Percentiles rank a stretch among this genome's conserved stretches.
Conservation (phyloP, 2,113 vertebrate genomes). For the Neodon shergylaensis region DNA sequence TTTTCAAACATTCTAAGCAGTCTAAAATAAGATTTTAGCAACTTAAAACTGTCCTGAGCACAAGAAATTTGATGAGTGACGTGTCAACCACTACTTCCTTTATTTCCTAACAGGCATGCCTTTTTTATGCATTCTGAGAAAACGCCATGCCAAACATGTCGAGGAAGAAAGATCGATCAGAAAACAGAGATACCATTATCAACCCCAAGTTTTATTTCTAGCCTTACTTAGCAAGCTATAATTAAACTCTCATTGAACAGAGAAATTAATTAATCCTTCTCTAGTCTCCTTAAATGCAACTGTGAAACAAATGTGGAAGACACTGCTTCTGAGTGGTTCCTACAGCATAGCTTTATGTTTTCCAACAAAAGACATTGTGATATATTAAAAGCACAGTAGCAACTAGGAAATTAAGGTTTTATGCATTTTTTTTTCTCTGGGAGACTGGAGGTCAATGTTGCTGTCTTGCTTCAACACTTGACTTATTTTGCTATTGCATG, state of each 20-base stretch:
- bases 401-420: neutral
- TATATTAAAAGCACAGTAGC: neutral
- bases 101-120: neutral
- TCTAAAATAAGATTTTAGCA: neutral
- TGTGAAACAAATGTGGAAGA: constrained; percentile 3
- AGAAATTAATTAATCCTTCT: constrained; percentile 69
- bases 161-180: constrained; percentile 62
- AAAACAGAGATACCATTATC: constrained; percentile 46
- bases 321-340: constrained; percentile 47
- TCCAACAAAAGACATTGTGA: neutral
- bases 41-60: neutral
- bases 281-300: constrained; percentile 39
- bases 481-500: neutral
- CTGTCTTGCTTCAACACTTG: constrained; percentile 1
- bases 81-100: constrained; percentile 14
- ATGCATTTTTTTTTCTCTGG: neutral
- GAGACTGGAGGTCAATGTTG: neutral
- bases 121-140: constrained; percentile 14
- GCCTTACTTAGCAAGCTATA: constrained; percentile 59
- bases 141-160: constrained; percentile 41
- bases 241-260: constrained; percentile 48
- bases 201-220: constrained; percentile 64
- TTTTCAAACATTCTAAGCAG: neutral
- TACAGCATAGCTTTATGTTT: neutral
- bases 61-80: neutral